These are phyloP conservation scores for Latrodectus geometricus DNA, from an alignment of 1,140 invertebrate genomes.

Conservation along the genomic window DNA sequence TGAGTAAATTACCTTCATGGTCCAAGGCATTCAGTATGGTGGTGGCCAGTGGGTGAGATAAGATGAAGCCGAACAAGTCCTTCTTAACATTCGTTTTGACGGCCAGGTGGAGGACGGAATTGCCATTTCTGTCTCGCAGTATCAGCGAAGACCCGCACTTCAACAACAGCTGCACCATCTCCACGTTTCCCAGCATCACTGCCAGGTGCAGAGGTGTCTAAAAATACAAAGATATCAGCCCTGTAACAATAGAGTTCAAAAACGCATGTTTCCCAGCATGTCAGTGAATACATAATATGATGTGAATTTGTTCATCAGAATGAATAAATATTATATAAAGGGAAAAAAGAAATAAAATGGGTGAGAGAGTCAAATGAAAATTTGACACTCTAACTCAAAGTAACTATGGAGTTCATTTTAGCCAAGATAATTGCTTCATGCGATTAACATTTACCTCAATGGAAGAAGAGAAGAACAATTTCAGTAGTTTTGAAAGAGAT, in stretches of 20 bases:
- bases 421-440: no score
- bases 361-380: no score
- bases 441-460: no score
- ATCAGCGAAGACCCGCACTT: conserved; percentile 12
- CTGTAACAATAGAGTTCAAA: neutral
- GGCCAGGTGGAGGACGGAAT: conserved; percentile 45
- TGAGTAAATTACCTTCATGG: conserved; percentile 19
- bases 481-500: no score
- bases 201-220: conserved; percentile 56
- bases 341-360: no score
- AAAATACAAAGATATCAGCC: neutral
- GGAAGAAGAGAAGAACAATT: no score
- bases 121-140: conserved; percentile 42
- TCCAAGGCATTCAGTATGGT: conserved; percentile 20
- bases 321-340: no score
- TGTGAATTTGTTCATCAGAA: neutral
- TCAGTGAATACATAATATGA: neutral
- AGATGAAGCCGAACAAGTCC: conserved; percentile 1
- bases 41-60: conserved; percentile 14
- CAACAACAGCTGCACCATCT: conserved; percentile 16
- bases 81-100: conserved; percentile 23
- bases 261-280: neutral
- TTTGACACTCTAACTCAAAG: no score
- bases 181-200: conserved; percentile 40
- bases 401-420: no score